Evolutionary conservation across 1,140 invertebrate species (phyloP).

Genomic region (Drosophila bifasciata): DNA sequence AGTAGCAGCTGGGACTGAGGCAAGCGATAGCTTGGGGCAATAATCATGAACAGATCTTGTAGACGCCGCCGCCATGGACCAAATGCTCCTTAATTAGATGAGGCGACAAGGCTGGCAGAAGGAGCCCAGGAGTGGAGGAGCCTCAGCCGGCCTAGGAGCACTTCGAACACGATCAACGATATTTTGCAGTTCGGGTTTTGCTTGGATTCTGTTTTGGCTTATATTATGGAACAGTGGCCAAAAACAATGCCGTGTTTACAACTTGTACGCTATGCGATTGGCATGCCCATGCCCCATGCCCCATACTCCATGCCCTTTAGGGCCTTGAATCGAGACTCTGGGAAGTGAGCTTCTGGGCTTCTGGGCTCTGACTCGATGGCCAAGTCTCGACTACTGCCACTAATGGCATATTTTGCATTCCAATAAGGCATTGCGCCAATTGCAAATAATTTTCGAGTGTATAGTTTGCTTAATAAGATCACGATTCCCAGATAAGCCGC

Average conservation of each 20-base stretch:
- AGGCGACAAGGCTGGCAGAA: slow-evolving; percentile 63
- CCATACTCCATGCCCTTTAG: slow-evolving; percentile 40
- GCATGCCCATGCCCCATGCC: slow-evolving; percentile 44
- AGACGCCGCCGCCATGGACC: slow-evolving; percentile 55
- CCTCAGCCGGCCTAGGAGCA: slow-evolving; percentile 11
- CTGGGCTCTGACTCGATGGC: slow-evolving; percentile 4
- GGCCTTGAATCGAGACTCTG: slow-evolving; percentile 41
- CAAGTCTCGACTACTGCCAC: slow-evolving; percentile 59
- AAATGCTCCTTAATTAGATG: slow-evolving; percentile 82
- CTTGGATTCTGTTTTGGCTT: slow-evolving; percentile 32
- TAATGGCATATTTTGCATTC: slow-evolving; percentile 82
- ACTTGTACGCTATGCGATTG: slow-evolving; percentile 67
- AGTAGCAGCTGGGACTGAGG: slow-evolving; percentile 7
- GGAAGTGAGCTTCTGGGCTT: slow-evolving; percentile 21
- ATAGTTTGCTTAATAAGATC: slow-evolving; percentile 70
- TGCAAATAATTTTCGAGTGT: slow-evolving; percentile 77
- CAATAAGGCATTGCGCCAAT: slow-evolving; percentile 76
- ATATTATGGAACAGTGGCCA: slow-evolving; percentile 54
- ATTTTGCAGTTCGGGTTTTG: slow-evolving; percentile 6
- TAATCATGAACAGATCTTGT: slow-evolving; percentile 78
- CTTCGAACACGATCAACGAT: slow-evolving; percentile 45
- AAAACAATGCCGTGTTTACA: slow-evolving; percentile 82
- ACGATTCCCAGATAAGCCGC: slow-evolving; percentile 66
- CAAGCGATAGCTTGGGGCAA: slow-evolving; percentile 66
- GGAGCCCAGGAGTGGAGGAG: slow-evolving; percentile 14